Percentiles rank a stretch among this genome's conserved stretches.
These are phyloP conservation scores for Asteroscopus sphinx DNA, from an alignment of 2,888 invertebrate species.

Conservation along the genomic window DNA sequence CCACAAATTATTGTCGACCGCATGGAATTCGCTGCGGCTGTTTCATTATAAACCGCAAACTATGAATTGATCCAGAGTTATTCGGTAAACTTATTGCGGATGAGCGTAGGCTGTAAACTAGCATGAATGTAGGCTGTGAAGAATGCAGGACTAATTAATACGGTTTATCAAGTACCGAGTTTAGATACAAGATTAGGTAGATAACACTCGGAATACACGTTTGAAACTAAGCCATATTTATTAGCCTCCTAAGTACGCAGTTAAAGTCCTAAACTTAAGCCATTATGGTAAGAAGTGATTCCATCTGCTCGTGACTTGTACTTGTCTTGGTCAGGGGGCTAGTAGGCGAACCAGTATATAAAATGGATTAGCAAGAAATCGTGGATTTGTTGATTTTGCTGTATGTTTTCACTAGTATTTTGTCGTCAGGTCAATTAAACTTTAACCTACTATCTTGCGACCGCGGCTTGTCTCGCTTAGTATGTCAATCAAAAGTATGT, in stretches of 20 bases:
- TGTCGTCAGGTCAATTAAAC: too few relatives aligned
- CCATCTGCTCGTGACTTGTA: conserved; percentile 34
- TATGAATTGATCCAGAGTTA: conserved; percentile 73
- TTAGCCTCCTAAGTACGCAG: conserved; percentile 15
- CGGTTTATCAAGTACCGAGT: conserved; percentile 20
- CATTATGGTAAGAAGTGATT: conserved; percentile 22
- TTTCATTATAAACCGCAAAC: conserved; percentile 82
- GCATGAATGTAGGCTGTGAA: conserved; percentile 23
- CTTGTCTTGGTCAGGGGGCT: conserved; percentile 39
- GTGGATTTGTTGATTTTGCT: conserved; percentile 14
- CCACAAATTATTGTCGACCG: conserved; percentile 79
- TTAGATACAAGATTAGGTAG: conserved; percentile 41
- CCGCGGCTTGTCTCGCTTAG: too few relatives aligned
- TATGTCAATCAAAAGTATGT: too few relatives aligned
- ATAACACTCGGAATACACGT: conserved; percentile 39
- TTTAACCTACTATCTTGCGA: too few relatives aligned
- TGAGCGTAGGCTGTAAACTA: conserved; percentile 12
- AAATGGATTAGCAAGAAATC: conserved; percentile 32
- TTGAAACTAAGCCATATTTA: conserved; percentile 39
- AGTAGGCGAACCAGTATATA: conserved; percentile 46
- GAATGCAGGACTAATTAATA: conserved; percentile 43
- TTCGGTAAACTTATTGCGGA: conserved; percentile 59
- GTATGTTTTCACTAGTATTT: conserved; percentile 3
- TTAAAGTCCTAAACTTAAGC: conserved; percentile 31
- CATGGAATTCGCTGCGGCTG: conserved; percentile 76